Percentiles rank a stretch among this genome's conserved stretches.
These are phyloP conservation scores for Ypsolopha scabrella DNA, from an alignment of 2,888 invertebrate species.

Conservation along the genomic window DNA sequence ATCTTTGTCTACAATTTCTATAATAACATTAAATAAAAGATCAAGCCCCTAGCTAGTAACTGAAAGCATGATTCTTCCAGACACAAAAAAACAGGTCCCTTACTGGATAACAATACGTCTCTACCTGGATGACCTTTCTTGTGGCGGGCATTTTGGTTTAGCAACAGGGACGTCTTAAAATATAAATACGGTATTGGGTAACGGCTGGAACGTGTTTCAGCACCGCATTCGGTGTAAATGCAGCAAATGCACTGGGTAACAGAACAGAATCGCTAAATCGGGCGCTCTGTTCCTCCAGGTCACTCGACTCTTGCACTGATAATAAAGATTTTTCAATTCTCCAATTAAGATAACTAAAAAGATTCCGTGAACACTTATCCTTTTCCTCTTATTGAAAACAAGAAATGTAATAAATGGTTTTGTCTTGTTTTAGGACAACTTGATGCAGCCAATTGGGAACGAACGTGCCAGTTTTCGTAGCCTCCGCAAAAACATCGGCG, in stretches of 20 bases:
- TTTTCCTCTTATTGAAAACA: no score
- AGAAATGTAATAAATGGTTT: conserved; percentile 14
- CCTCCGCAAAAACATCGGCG: conserved; percentile 87
- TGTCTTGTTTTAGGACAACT: conserved; percentile 77
- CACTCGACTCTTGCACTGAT: conserved; percentile 26
- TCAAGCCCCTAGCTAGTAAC: neutral
- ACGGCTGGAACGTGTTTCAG: conserved; percentile 33
- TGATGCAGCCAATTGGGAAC: conserved; percentile 78
- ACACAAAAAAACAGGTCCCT: conserved; percentile 15
- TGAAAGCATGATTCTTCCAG: neutral
- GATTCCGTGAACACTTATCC: neutral
- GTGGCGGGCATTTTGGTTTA: conserved; percentile 22
- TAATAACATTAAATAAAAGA: neutral
- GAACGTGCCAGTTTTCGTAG: conserved; percentile 85
- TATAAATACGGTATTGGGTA: conserved; percentile 43
- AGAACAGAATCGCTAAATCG: conserved; percentile 29
- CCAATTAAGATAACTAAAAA: no score
- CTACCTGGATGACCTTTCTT: conserved; percentile 26
- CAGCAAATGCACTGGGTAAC: conserved; percentile 44
- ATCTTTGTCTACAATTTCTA: neutral
- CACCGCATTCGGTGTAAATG: conserved; percentile 23
- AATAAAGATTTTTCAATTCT: neutral
- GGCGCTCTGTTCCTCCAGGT: conserved; percentile 25
- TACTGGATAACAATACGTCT: conserved; percentile 18
- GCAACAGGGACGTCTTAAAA: conserved; percentile 39